Evolutionary conservation across 2,888 invertebrate species (phyloP).

Genomic region (Empis stercorea): DNA sequence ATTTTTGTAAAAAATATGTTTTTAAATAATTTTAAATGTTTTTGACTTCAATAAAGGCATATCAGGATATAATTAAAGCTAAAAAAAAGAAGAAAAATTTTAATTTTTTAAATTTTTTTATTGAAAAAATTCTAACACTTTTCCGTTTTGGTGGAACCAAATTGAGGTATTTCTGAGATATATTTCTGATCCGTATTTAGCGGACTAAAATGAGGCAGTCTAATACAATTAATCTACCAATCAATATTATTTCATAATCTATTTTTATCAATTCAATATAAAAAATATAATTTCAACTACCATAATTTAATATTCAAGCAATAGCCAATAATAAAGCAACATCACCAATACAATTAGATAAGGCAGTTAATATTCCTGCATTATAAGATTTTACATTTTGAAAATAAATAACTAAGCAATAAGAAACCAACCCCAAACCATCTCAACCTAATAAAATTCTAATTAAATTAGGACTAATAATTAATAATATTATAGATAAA

Average conservation of each 20-base stretch:
- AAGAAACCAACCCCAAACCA: conserved; percentile 58
- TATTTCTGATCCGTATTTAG: too few species aligned
- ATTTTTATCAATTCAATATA: conserved; percentile 40
- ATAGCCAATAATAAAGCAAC: conserved; percentile 49
- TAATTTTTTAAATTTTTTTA: too few species aligned
- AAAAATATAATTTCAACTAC: conserved; percentile 42
- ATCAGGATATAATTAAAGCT: too few species aligned
- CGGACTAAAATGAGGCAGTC: too few species aligned
- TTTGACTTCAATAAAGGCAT: too few species aligned
- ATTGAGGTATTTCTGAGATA: too few species aligned
- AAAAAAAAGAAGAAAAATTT: too few species aligned
- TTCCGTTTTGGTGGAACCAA: too few species aligned
- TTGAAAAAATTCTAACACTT: too few species aligned
- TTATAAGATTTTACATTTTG: conserved; percentile 52
- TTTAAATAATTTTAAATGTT: too few species aligned
- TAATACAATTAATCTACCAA: conserved; percentile 38
- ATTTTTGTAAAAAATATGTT: too few species aligned
- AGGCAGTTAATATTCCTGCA: conserved; percentile 57
- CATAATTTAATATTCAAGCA: conserved; percentile 44
- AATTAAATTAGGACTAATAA: conserved; percentile 56
- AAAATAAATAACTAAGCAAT: conserved; percentile 46
- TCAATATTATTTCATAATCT: conserved; percentile 36
- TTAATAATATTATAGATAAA: conserved; percentile 51
- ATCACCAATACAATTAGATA: conserved; percentile 64
- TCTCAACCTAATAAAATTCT: conserved; percentile 60